Base-by-base conservation (phyloP, 2,888 invertebrate genomes). In the Eupithecia centaureata region DNA sequence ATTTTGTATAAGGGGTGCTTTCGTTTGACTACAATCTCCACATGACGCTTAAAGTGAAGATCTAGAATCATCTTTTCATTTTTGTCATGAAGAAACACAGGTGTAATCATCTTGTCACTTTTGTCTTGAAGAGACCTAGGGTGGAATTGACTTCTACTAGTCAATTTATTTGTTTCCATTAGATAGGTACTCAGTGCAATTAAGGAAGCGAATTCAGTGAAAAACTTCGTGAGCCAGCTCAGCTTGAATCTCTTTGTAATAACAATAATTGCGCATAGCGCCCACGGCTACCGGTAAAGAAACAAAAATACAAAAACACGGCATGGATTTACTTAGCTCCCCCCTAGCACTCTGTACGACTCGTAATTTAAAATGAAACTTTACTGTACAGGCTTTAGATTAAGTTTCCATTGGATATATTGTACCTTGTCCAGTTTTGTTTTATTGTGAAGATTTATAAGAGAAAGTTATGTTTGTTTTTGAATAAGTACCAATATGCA, bases 241-340 rank as follows among this genome's bases (percentile, higher is more conserved):
- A 88, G 83, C 85, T 80, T 84, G 86, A 87, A 88, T 87, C 89
- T 92, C 90, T 90, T 90, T 92, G 91, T 92, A 92, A 92, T 92
- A 92, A 92, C 89, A 92, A 92, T 91, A 91, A 92, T 92, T 92
- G 92, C 87, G 85, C 87, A 88, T 86, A 86, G 79, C 83, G 89
- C 92, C 85, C 82, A 84, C 82, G 88, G 91, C 86, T 68, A 76
- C 82, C 79, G 81, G 74, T 80, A 85, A 82, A 82, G 83, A 82
- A 82, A 77, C 78, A 76, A 76, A 77, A 77, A 80, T 80, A 79
- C 80, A 83, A 85, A 65, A 69, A 69, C 54, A 62, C 83, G 77
- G 81, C 80, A 78, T 80, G 90, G 91, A 89, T 92, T 91, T 91
- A 85, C 68, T 74, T 78, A 78, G 81, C 83, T 74, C 82, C 75